Conservation (phyloP, 2,888 invertebrate species). For the Polietes domitor region DNA sequence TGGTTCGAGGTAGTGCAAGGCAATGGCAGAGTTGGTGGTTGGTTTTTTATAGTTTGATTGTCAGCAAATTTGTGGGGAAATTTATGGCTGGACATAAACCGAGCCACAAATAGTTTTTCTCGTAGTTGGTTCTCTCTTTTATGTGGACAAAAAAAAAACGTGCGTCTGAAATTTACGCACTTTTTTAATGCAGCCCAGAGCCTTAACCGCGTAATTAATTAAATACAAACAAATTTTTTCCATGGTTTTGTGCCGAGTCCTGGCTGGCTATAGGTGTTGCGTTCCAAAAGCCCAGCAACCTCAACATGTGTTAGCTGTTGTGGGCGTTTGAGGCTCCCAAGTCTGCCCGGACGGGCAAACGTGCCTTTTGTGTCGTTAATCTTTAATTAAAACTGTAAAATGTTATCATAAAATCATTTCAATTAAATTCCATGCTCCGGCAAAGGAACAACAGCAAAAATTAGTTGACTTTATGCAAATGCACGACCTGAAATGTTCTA, state of each 20-base stretch:
- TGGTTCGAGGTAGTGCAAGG: background rate
- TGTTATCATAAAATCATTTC: slow-evolving; percentile 14
- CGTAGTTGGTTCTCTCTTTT: background rate
- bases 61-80: slow-evolving; percentile 34
- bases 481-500: slow-evolving; percentile 66
- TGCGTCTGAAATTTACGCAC: slow-evolving; percentile 23
- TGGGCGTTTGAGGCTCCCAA: background rate
- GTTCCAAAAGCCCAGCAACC: background rate
- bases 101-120: background rate
- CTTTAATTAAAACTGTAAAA: slow-evolving; percentile 13
- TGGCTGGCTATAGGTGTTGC: background rate
- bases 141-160: background rate
- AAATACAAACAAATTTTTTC: slow-evolving; percentile 74
- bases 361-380: background rate
- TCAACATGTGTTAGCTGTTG: background rate
- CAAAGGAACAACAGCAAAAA: slow-evolving; percentile 61
- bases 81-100: slow-evolving; percentile 13
- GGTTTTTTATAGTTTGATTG: slow-evolving; percentile 38
- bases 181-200: background rate
- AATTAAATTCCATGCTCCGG: background rate
- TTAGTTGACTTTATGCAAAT: slow-evolving; percentile 76
- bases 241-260: slow-evolving; percentile 39
- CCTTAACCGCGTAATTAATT: slow-evolving; percentile 72
- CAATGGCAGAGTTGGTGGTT: background rate
- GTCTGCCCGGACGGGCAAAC: background rate